These are phyloP conservation scores for Teleiodes luculella DNA, from an alignment of 2,888 invertebrate genomes.

Conservation along the genomic window DNA sequence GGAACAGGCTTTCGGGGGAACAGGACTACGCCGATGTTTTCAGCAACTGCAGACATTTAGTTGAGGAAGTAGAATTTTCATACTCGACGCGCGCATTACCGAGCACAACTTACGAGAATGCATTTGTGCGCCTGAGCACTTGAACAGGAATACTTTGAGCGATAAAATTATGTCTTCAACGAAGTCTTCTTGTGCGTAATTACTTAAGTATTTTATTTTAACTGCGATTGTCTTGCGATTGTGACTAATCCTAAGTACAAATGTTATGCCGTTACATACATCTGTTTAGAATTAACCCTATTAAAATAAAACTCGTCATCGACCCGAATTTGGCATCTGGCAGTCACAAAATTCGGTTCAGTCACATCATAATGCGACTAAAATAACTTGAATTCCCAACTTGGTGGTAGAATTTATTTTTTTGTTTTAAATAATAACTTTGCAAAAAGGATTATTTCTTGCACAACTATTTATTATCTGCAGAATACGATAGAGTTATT, in stretches of 20 bases:
- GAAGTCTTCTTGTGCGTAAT: background rate
- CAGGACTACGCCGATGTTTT: no score
- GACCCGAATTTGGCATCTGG: constrained; percentile 7
- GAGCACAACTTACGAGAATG: background rate
- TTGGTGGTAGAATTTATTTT: no score
- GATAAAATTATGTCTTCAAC: background rate
- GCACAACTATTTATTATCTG: no score
- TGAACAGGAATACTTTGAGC: background rate
- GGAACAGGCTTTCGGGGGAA: no score
- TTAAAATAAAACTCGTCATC: background rate
- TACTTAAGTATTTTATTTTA: no score
- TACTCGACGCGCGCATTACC: background rate
- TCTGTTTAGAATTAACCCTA: constrained; percentile 5
- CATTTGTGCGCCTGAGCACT: no score
- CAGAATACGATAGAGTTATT: no score
- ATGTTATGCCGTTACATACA: background rate
- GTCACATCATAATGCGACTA: no score
- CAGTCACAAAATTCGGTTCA: background rate
- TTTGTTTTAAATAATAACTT: no score
- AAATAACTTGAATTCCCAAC: no score
- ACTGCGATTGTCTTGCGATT: background rate
- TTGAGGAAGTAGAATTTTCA: background rate
- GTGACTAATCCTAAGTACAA: background rate
- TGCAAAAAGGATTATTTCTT: no score
- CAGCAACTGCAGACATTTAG: background rate